Evolutionary conservation across 2,888 invertebrate species (phyloP), one percentile per base, ranked within the genome.

Genomic region (Agriopis leucophaearia): DNA sequence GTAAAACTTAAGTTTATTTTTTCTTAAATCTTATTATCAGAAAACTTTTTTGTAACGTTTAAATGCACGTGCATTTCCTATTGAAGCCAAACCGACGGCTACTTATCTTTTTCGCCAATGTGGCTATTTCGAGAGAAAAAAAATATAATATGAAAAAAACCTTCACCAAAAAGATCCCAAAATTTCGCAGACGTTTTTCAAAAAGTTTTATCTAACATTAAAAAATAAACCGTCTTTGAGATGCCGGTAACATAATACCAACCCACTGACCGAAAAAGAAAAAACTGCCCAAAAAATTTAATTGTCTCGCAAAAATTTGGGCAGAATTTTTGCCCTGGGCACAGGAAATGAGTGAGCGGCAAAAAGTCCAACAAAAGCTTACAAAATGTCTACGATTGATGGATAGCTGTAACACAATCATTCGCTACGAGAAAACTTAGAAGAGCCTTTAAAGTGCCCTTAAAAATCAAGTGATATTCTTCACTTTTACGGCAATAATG

Each of bases 331-430:
- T 75, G 87, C 90, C 84, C 71, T 76, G 75, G 89, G 82, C 80
- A 91, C 92, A 94, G 93, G 93, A 94, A 93, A 94, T 91, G 90
- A 87, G 80, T 76, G 82, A 76, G 86, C 85, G 85, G 87, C 88
- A 89, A 89, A 91, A 91, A 89, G 77, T 80, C 84, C 83, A 87
- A 90, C 87, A 88, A 88, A 90, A 87, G 80, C 86, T 88, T 87
- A 87, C 85, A 81, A 87, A 88, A 88, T 83, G 88, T 91, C 89
- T 87, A 83, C 81, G 83, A 83, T 88, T 94, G 94, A 94, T 93
- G 90, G 91, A 93, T 94, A 85, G 88, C 85, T 86, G 87, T 90
- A 91, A 92, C 90, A 92, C 89, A 93, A 93, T 91, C 85, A 91
- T 88, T 90, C 83, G 74, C 83, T 87, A 86, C 83, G 86, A 87